phyloP scores from a whole-genome alignment of 2,113 vertebrate species.

The Galemys pyrenaicus region DNA sequence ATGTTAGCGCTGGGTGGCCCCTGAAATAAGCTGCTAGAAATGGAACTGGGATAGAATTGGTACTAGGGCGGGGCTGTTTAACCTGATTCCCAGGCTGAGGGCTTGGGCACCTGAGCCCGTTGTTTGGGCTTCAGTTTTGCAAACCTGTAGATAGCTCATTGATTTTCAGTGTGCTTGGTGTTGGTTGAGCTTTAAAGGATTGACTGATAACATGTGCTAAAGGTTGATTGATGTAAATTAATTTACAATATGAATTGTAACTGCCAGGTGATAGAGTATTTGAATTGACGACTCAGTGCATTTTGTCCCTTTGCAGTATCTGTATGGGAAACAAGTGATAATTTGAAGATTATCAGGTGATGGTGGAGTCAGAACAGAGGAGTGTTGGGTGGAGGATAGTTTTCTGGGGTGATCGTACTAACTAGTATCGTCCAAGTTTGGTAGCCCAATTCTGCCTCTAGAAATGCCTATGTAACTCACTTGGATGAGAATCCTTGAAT shows the following conservation, averaged over 20 bases:
- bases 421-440: not conserved
- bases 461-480: not conserved
- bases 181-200: constrained; percentile 37
- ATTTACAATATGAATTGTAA: constrained; percentile 36
- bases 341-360: not conserved
- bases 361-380: not conserved
- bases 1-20: not conserved
- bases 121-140: not conserved
- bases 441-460: not conserved
- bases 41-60: not conserved
- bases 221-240: constrained; percentile 15
- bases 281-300: not conserved
- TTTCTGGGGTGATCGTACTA: constrained; percentile 8
- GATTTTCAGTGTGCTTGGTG: not conserved
- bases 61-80: not conserved
- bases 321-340: not conserved
- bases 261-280: not conserved
- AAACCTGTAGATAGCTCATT: not conserved
- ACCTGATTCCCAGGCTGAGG: not conserved
- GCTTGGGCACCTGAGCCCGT: not conserved
- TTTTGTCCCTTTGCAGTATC: not conserved
- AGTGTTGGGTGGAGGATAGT: not conserved
- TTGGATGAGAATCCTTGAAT: not conserved
- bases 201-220: not conserved
- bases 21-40: not conserved